Conservation (phyloP, 2,888 invertebrate genomes). For the Suillia variegata region DNA sequence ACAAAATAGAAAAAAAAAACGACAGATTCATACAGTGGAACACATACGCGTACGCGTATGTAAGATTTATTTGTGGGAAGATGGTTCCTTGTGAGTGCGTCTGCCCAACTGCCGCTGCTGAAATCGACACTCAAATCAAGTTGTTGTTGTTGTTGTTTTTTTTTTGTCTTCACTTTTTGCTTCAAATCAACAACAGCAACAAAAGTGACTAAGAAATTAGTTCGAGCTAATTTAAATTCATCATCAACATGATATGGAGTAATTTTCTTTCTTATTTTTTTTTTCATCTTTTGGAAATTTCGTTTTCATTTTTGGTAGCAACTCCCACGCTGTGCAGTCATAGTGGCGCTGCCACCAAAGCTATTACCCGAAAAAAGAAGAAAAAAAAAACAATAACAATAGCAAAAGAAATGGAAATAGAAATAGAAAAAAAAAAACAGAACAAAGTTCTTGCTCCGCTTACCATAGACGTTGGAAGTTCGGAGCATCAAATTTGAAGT, state of each 20-base stretch:
- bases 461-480: not conserved
- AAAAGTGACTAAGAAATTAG: not conserved
- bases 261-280: not conserved
- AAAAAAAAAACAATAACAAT: too few species aligned
- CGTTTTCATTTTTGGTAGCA: not conserved
- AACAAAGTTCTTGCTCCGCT: not conserved
- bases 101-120: not conserved
- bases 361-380: not conserved
- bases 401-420: too few species aligned
- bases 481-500: not conserved
- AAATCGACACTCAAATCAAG: slow-evolving; percentile 1
- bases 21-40: not conserved
- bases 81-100: not conserved
- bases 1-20: too few species aligned
- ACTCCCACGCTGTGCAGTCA: slow-evolving; percentile 3
- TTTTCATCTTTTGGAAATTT: not conserved
- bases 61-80: not conserved
- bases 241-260: not conserved
- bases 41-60: not conserved
- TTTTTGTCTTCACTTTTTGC: too few species aligned
- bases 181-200: not conserved
- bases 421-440: too few species aligned
- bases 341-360: too few species aligned
- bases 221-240: slow-evolving; percentile 10
- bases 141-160: too few species aligned